These are phyloP conservation scores for Galeopterus variegatus DNA, from an alignment of 2,113 vertebrate genomes.

Conservation along the genomic window DNA sequence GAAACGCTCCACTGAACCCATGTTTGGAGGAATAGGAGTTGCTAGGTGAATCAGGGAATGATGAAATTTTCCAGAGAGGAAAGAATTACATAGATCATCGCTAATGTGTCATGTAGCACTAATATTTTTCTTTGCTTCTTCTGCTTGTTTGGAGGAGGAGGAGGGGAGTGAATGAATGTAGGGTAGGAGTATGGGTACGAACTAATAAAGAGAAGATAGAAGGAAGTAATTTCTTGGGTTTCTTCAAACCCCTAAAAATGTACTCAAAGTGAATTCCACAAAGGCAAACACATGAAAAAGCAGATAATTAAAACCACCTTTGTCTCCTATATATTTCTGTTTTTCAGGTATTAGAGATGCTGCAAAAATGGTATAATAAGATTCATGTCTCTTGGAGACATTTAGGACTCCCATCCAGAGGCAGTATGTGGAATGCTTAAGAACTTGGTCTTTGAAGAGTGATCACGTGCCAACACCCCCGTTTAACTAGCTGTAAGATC, in stretches of 20 bases:
- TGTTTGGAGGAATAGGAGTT: not conserved
- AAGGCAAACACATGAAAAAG: not conserved
- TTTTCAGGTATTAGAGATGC: not conserved
- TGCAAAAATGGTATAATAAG: not conserved
- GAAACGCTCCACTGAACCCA: not conserved
- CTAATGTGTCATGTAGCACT: not conserved
- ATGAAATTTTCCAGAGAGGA: constrained; percentile 14
- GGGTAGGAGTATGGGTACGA: not conserved
- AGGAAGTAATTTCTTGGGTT: constrained; percentile 10
- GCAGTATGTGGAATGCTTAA: not conserved
- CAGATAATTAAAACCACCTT: not conserved
- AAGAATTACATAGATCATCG: not conserved
- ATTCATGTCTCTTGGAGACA: not conserved
- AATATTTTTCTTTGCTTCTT: constrained; percentile 43
- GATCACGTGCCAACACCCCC: not conserved
- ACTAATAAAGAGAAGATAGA: constrained; percentile 48
- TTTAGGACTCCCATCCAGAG: not conserved
- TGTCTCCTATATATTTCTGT: not conserved
- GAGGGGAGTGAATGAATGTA: constrained; percentile 23
- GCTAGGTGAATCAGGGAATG: not conserved
- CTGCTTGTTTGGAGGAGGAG: not conserved
- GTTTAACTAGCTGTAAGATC: not conserved
- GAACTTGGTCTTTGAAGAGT: not conserved
- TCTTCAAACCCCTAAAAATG: not conserved
- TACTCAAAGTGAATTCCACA: not conserved